These are phyloP conservation scores for Athetis lepigone DNA, from an alignment of 2,888 invertebrate species.

Conservation along the genomic window DNA sequence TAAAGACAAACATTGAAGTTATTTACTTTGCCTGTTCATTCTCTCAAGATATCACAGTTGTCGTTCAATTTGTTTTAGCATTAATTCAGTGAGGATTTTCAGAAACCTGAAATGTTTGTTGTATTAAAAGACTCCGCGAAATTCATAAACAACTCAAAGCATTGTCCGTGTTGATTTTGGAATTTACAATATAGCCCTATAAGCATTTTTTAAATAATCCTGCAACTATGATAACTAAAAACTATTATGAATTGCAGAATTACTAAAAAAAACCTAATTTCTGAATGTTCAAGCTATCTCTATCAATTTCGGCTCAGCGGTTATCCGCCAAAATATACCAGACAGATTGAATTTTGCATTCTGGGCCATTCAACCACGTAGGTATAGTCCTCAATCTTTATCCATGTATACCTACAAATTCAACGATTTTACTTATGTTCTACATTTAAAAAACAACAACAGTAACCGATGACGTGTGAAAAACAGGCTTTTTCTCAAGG, in stretches of 20 bases:
- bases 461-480: constrained; percentile 23
- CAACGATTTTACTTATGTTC: background rate
- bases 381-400: no score
- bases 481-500: constrained; percentile 16
- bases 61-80: background rate
- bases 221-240: no score
- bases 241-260: no score
- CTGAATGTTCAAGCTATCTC: background rate
- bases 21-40: background rate
- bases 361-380: no score
- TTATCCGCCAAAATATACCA: background rate
- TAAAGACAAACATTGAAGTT: constrained; percentile 19
- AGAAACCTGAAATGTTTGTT: background rate
- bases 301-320: background rate
- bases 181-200: no score
- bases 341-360: no score
- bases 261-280: background rate
- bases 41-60: background rate
- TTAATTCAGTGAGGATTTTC: background rate
- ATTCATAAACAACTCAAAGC: constrained; percentile 4
- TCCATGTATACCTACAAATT: no score
- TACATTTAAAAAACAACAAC: constrained; percentile 1
- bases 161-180: no score
- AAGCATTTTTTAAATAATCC: no score
- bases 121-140: background rate